These are phyloP conservation scores for Rhinatrema bivittatum DNA, from an alignment of 2,797 vertebrate genomes.

Conservation along the genomic window DNA sequence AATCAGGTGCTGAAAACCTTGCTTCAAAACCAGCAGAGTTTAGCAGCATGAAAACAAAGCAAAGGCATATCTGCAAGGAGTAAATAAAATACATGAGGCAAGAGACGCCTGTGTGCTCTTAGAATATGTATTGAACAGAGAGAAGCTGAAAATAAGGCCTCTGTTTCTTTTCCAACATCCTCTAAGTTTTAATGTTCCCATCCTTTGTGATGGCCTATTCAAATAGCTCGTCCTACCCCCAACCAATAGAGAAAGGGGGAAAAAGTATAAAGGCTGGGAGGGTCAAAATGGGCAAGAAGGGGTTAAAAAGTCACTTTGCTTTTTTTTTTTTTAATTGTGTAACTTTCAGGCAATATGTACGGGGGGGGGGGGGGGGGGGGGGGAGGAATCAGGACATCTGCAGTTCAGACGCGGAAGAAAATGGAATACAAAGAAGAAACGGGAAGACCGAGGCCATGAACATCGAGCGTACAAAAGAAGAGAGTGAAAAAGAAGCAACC, in stretches of 20 bases:
- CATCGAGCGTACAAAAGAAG: slow-evolving; percentile 67
- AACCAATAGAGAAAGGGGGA: neutral
- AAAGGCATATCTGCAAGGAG: no score
- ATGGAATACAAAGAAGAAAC: slow-evolving; percentile 59
- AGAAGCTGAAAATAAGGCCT: no score
- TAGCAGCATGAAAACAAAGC: no score
- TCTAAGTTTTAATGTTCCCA: slow-evolving; percentile 1
- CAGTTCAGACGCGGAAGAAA: slow-evolving; percentile 57
- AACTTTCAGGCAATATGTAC: slow-evolving; percentile 39
- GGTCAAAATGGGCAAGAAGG: slow-evolving; percentile 29
- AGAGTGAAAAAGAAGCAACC: slow-evolving; percentile 66
- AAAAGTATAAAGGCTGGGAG: slow-evolving; percentile 11
- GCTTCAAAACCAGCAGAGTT: no score
- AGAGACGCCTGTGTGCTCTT: no score
- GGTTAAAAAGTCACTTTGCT: slow-evolving; percentile 58
- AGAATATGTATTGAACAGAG: no score
- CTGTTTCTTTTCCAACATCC: no score
- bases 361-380: no score
- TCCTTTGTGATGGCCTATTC: neutral
- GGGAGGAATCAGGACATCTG: slow-evolving; percentile 60
- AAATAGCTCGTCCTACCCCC: neutral
- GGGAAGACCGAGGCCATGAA: slow-evolving; percentile 68
- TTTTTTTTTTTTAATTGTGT: slow-evolving; percentile 27
- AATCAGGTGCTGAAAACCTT: no score
- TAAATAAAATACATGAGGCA: no score